Evolutionary conservation across 2,888 invertebrate genomes (phyloP).

Genomic region (Anagyrus pseudococci): DNA sequence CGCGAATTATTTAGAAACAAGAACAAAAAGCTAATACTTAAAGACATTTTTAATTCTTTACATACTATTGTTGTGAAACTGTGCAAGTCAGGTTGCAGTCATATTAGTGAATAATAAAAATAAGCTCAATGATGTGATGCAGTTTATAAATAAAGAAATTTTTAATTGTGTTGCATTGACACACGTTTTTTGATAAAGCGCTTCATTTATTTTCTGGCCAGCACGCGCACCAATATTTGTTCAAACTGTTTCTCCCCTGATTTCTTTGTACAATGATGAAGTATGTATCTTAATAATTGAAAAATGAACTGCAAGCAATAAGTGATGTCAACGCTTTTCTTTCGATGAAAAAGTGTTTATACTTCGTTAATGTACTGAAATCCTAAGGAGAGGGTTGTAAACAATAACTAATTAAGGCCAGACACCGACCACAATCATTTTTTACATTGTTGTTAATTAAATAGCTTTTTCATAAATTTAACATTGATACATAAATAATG

Average conservation of each 20-base stretch:
- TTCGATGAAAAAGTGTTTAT: slow-evolving; percentile 18
- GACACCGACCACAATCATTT: slow-evolving; percentile 43
- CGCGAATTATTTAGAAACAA: slow-evolving; percentile 27
- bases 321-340: slow-evolving; percentile 29
- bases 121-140: slow-evolving; percentile 39
- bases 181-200: slow-evolving; percentile 30
- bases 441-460: slow-evolving; percentile 52
- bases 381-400: slow-evolving; percentile 31
- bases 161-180: slow-evolving; percentile 33
- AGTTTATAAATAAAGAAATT: slow-evolving; percentile 36
- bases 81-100: slow-evolving; percentile 37
- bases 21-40: slow-evolving; percentile 23
- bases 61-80: slow-evolving; percentile 36
- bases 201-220: slow-evolving; percentile 33
- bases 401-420: slow-evolving; percentile 39
- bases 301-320: slow-evolving; percentile 36
- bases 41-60: slow-evolving; percentile 30
- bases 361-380: slow-evolving; percentile 36
- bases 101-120: slow-evolving; percentile 36
- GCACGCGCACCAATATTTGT: slow-evolving; percentile 17
- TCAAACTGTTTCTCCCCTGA: slow-evolving; percentile 47
- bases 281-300: slow-evolving; percentile 38
- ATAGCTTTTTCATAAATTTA: slow-evolving; percentile 58
- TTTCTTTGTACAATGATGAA: slow-evolving; percentile 41
- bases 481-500: slow-evolving; percentile 36